These are phyloP conservation scores for Zosterops borbonicus DNA, from an alignment of 2,113 vertebrate species.

Conservation along the genomic window DNA sequence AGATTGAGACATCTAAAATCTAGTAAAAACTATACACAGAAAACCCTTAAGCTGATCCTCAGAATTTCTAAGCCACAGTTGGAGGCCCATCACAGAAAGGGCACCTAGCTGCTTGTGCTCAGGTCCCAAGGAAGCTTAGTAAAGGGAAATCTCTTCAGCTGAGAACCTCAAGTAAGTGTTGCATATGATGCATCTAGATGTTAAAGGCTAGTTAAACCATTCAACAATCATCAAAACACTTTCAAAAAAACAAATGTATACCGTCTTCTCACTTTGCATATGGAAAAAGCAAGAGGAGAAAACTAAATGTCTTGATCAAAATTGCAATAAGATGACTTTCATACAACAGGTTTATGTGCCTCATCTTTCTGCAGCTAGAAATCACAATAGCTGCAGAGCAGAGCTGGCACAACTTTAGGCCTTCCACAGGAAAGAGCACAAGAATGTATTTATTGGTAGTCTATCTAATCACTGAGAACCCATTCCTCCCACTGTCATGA, in stretches of 20 bases:
- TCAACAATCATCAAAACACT: background rate
- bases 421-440: background rate
- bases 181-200: background rate
- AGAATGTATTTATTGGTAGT: background rate
- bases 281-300: background rate
- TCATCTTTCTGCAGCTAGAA: background rate
- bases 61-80: background rate
- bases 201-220: background rate
- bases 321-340: background rate
- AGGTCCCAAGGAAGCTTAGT: background rate
- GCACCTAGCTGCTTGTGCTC: background rate
- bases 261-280: background rate
- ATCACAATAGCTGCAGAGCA: background rate
- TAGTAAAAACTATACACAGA: background rate
- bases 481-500: background rate
- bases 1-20: background rate
- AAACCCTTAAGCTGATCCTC: background rate
- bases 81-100: background rate
- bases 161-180: background rate
- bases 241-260: background rate
- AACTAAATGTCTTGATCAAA: background rate
- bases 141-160: background rate
- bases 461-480: background rate
- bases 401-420: background rate
- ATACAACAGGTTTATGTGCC: background rate